phyloP scores from a whole-genome alignment of 2,113 vertebrate species.

The Pelodiscus sinensis region DNA sequence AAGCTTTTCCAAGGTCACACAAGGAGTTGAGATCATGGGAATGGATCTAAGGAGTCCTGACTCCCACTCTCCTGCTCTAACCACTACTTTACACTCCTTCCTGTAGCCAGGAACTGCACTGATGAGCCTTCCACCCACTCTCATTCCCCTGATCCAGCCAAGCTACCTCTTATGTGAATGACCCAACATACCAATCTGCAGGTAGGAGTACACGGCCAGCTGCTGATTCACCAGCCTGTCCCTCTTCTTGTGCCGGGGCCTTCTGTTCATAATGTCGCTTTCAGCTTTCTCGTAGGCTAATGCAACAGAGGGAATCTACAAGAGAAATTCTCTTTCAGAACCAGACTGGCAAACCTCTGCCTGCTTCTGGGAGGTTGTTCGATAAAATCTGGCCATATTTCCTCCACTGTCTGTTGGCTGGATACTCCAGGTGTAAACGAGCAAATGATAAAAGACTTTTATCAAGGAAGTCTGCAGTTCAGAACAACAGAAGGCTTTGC shows the following conservation, averaged over 20 bases:
- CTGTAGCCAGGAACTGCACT: neutral
- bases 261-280: slow-evolving; percentile 86
- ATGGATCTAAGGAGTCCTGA: neutral
- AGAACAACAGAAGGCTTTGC: rapidly evolving
- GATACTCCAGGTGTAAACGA: neutral
- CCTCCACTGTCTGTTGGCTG: neutral
- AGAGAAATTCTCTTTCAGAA: neutral
- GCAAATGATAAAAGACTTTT: neutral
- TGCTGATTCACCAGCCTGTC: slow-evolving; percentile 82
- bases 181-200: slow-evolving; percentile 78
- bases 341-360: rapidly evolving
- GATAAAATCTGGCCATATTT: neutral
- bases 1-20: neutral
- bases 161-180: rapidly evolving
- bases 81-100: neutral
- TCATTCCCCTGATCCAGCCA: rapidly evolving
- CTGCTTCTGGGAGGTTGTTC: rapidly evolving
- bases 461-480: rapidly evolving
- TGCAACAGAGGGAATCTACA: slow-evolving; percentile 84
- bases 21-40: neutral
- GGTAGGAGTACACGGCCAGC: slow-evolving; percentile 81
- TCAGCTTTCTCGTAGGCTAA: slow-evolving; percentile 85
- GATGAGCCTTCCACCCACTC: rapidly evolving
- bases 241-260: slow-evolving; percentile 80
- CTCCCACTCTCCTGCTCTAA: neutral